Conservation (phyloP, 2,888 invertebrate species). For the Drosophila maculinotata region DNA sequence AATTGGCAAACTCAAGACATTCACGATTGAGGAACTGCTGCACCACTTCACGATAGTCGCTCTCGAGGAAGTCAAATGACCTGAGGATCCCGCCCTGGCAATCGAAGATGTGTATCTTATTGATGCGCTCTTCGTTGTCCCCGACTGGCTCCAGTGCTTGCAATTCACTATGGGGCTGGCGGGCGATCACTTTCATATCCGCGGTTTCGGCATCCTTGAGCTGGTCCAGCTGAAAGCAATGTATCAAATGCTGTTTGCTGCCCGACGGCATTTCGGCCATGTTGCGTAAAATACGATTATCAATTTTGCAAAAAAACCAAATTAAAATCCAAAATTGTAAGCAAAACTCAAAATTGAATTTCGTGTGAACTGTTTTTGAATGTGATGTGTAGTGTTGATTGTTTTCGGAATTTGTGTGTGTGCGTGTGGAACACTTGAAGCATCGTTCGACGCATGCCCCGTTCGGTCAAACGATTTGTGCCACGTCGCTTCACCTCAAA, state of each 20-base stretch:
- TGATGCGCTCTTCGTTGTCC: not conserved
- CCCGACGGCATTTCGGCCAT: not conserved
- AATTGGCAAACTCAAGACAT: too few relatives aligned
- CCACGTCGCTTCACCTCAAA: slow-evolving; percentile 12
- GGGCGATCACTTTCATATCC: not conserved
- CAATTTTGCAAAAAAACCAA: not conserved
- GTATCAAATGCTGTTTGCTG: not conserved
- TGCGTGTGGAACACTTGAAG: not conserved
- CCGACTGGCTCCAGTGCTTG: slow-evolving; percentile 1
- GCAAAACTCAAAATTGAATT: slow-evolving; percentile 13
- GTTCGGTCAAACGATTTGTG: slow-evolving; percentile 8
- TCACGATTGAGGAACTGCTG: not conserved
- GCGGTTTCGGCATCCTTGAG: not conserved
- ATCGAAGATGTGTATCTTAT: not conserved
- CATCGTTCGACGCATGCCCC: slow-evolving; percentile 27
- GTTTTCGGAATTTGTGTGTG: not conserved
- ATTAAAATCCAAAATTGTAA: not conserved
- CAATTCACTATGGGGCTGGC: not conserved
- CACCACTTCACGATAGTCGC: slow-evolving; percentile 1
- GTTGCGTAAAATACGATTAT: too few relatives aligned
- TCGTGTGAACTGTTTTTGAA: not conserved
- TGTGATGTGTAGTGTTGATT: too few relatives aligned
- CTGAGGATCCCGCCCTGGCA: not conserved
- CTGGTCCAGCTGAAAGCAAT: not conserved
- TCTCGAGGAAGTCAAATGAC: slow-evolving; percentile 7